Evolutionary conservation across 2,797 vertebrate genomes (phyloP).

Genomic region (Bradypodion ventrale): DNA sequence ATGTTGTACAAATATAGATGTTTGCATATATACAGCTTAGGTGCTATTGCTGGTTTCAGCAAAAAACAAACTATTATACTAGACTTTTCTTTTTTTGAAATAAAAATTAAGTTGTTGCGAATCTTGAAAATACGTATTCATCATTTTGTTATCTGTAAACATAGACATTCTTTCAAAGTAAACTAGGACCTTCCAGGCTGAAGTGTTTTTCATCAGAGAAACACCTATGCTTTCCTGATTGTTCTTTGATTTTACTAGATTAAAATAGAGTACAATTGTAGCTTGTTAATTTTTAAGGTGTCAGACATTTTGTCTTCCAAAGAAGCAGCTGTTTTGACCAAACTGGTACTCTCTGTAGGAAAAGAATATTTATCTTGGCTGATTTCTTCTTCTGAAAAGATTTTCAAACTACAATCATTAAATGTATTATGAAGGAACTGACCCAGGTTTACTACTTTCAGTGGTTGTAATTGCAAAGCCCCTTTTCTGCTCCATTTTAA

Average conservation of each 20-base stretch:
- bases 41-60: not conserved
- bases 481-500: not conserved
- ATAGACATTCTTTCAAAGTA: not conserved
- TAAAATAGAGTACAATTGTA: not conserved
- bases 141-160: not conserved
- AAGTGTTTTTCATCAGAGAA: not conserved
- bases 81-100: not conserved
- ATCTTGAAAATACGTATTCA: constrained; percentile 7
- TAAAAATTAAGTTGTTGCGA: not conserved
- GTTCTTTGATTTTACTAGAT: not conserved
- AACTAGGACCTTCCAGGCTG: not conserved
- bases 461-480: not conserved
- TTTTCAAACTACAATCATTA: not conserved
- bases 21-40: not conserved
- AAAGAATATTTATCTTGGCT: not conserved
- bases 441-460: not conserved
- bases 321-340: not conserved
- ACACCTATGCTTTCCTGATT: not conserved
- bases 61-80: not conserved
- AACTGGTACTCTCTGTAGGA: not conserved
- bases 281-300: constrained; percentile 7
- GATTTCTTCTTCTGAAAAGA: not conserved
- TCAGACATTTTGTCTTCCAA: not conserved
- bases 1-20: not conserved
- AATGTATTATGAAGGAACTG: not conserved